Base-by-base conservation (phyloP, 1,140 invertebrate species). In the Glomeris maerens region DNA sequence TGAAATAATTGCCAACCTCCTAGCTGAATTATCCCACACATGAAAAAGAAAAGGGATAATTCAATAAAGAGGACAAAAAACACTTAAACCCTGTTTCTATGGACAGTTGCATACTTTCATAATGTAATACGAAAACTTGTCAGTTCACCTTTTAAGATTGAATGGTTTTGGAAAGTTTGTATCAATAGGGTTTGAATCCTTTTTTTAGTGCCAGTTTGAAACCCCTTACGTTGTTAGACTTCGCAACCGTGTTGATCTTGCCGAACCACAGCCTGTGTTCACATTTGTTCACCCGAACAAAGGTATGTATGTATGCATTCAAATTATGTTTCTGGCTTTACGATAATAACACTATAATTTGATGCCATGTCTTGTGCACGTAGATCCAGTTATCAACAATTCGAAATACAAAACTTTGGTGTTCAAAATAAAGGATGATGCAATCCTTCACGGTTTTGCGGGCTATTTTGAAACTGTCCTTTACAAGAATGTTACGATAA, bases 401-500 rank as follows among this genome's bases (percentile, higher is more conserved):
- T 64, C 59, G 36, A 74, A 91, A 29, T 81, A 79, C 60, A 74
- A 72, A 45, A 71, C 68, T 7, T 65, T 86, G 3, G 72, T 69
- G 26, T 98, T 94, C 68, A 63, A 71, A 3, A 76, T 79, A 0
- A 61, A 72, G 23, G 74, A 81, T 55, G 80, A 91, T 59, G 79
- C 78, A 61, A 74, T 92, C 1, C 66, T 97, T 39, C 89, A 94
- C 66, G 93, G 91, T 3, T 89, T 98, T 66, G 84, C 82, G 45
- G 94, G 94, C 1, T 98, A 93, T 64, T 98, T 98, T 72, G 84
- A 94, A 59, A 79, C 84, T 40, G 66, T 78, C 45, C 72, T 98
- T 14, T 95, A 84, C 66, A 82, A 81, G 58, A 76, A 89, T 63
- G 75, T 94, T 38, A 79, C 69, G 29, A 70, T 98, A 7, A 95